These are phyloP conservation scores for Taurulus bubalis DNA, from an alignment of 2,113 vertebrate genomes.

Conservation along the genomic window DNA sequence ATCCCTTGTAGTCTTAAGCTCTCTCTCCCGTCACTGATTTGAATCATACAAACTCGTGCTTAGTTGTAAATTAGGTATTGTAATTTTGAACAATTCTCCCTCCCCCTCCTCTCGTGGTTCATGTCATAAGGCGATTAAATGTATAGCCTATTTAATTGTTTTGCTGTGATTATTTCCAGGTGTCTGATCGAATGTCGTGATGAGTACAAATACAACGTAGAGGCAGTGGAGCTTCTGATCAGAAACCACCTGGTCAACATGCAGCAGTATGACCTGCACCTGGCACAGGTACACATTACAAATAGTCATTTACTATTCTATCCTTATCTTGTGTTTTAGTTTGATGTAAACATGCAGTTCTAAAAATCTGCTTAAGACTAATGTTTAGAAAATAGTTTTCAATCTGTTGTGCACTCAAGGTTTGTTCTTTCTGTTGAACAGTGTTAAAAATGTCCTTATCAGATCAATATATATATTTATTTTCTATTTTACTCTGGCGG, in stretches of 20 bases:
- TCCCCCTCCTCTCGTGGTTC: not conserved
- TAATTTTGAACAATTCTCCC: not conserved
- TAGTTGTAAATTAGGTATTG: not conserved
- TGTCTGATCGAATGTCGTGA: conserved; percentile 98
- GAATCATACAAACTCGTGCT: not conserved
- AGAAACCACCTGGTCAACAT: conserved; percentile 98
- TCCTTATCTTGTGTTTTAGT: not conserved
- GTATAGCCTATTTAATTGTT: not conserved
- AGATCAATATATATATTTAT: too few species aligned
- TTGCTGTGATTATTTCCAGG: conserved; percentile 73
- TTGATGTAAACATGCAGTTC: not conserved
- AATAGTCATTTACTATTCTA: not conserved
- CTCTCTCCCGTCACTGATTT: not conserved
- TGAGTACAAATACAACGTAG: conserved; percentile 99
- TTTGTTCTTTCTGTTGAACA: not conserved
- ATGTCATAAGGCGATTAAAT: not conserved
- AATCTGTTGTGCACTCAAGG: not conserved
- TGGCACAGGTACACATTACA: conserved; percentile 90
- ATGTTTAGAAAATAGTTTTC: too few species aligned
- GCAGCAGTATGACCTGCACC: conserved; percentile 98
- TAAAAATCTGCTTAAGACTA: not conserved
- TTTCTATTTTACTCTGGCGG: too few species aligned
- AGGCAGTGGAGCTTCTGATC: conserved; percentile 96
- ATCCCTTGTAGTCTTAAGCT: not conserved
- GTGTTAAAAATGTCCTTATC: not conserved